Percentiles rank a stretch among this genome's conserved stretches.
These are phyloP conservation scores for Harlomillsia oculata DNA, from an alignment of 1,140 invertebrate genomes.

Conservation along the genomic window DNA sequence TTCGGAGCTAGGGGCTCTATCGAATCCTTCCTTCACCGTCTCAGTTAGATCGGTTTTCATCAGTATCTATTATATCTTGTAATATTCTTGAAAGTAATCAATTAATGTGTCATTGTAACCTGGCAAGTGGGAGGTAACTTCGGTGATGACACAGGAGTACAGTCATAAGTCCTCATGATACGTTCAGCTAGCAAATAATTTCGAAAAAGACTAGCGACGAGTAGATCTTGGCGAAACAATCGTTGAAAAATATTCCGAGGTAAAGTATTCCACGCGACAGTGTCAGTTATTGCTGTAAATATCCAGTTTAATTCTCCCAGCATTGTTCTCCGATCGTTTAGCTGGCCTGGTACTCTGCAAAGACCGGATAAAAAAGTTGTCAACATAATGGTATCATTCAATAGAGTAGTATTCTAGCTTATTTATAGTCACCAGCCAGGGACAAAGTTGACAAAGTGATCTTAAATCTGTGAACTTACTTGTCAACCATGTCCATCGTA, in stretches of 20 bases:
- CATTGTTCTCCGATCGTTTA: constrained; percentile 92
- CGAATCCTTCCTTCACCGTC: no score
- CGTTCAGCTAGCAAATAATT: constrained; percentile 95
- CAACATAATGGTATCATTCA: no score
- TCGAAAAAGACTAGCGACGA: constrained; percentile 95
- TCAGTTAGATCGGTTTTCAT: no score
- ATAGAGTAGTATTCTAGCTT: no score
- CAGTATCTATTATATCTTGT: no score
- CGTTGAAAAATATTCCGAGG: constrained; percentile 44
- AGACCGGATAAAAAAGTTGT: constrained; percentile 11
- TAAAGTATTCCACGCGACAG: constrained; percentile 98
- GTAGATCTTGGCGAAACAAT: constrained; percentile 90
- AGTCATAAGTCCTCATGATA: constrained; percentile 92
- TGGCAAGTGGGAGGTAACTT: constrained; percentile 80
- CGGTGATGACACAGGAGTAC: constrained; percentile 84
- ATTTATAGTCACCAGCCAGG: no score
- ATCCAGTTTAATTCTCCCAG: constrained; percentile 99
- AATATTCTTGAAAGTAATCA: no score
- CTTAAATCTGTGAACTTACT: constrained; percentile 64
- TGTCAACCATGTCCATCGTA: constrained; percentile 75
- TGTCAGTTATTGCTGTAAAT: constrained; percentile 98
- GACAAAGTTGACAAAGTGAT: no score
- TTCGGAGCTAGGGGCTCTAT: no score
- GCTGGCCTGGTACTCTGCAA: constrained; percentile 80
- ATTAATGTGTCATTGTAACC: no score